phyloP scores from a whole-genome alignment of 2,888 invertebrate species.

The Melinaea menophilus region DNA sequence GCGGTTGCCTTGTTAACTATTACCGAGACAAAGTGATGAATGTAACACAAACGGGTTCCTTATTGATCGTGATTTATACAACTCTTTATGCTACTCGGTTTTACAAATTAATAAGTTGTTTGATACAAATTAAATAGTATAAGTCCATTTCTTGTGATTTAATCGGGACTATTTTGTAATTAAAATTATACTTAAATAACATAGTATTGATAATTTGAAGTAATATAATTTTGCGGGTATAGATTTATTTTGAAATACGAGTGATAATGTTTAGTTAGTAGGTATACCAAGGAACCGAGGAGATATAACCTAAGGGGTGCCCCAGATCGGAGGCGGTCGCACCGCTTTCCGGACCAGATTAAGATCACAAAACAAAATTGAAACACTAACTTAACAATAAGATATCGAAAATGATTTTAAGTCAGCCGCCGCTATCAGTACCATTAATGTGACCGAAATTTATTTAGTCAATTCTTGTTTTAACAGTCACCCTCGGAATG shows the following conservation, averaged over 20 bases:
- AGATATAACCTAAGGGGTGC: slow-evolving; percentile 3
- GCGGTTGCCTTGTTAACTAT: slow-evolving; percentile 28
- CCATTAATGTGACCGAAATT: slow-evolving; percentile 21
- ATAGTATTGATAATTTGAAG: too few species aligned
- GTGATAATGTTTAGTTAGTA: neutral
- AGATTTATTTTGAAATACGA: too few species aligned
- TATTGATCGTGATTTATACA: slow-evolving; percentile 26
- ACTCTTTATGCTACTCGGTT: slow-evolving; percentile 26
- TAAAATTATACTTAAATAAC: too few species aligned
- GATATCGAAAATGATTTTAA: slow-evolving; percentile 25
- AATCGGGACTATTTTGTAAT: too few species aligned
- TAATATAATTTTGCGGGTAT: too few species aligned
- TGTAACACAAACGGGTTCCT: slow-evolving; percentile 25
- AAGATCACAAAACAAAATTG: slow-evolving; percentile 26
- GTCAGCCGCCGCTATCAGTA: slow-evolving; percentile 22
- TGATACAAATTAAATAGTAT: slow-evolving; percentile 12
- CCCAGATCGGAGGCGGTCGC: slow-evolving; percentile 13
- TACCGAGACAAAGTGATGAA: slow-evolving; percentile 32
- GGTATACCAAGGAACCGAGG: slow-evolving; percentile 6
- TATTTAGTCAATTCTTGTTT: slow-evolving; percentile 26
- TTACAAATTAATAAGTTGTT: slow-evolving; percentile 23
- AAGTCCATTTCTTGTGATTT: slow-evolving; percentile 3
- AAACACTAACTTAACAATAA: slow-evolving; percentile 22
- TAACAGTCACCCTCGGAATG: slow-evolving; percentile 27
- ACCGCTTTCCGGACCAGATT: slow-evolving; percentile 25